Conservation (phyloP, 2,888 invertebrate genomes). For the Atherix ibis region DNA sequence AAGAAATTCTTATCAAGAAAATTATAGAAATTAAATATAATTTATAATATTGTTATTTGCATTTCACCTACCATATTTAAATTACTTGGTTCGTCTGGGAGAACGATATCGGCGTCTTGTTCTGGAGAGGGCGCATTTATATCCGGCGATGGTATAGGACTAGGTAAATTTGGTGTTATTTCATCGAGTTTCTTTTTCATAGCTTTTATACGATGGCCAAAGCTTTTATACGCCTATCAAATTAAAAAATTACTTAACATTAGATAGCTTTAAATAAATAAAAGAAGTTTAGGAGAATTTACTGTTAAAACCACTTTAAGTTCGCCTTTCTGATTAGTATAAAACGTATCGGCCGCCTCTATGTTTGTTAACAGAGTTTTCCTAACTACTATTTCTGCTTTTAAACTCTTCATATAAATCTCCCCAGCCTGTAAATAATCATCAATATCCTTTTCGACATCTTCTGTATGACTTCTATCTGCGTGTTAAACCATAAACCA, state of each 20-base stretch:
- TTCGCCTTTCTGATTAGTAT: slow-evolving; percentile 80
- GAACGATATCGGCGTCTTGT: slow-evolving; percentile 65
- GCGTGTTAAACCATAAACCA: slow-evolving; percentile 12
- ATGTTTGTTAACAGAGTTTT: slow-evolving; percentile 60
- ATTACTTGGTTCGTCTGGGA: slow-evolving; percentile 52
- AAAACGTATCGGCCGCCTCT: slow-evolving; percentile 69
- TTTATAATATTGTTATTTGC: not conserved
- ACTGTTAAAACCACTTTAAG: slow-evolving; percentile 93
- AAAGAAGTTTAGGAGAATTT: slow-evolving; percentile 31
- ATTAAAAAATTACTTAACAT: slow-evolving; percentile 1
- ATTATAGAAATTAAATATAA: not conserved
- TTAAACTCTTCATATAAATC: slow-evolving; percentile 62
- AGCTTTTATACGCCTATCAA: slow-evolving; percentile 80
- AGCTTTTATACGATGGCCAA: slow-evolving; percentile 72
- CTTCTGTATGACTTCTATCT: slow-evolving; percentile 75
- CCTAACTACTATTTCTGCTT: slow-evolving; percentile 68
- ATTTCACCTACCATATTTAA: not conserved
- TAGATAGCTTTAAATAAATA: not conserved
- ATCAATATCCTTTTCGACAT: slow-evolving; percentile 75
- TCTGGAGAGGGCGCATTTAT: slow-evolving; percentile 58
- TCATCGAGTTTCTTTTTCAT: slow-evolving; percentile 78
- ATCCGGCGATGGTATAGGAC: slow-evolving; percentile 44
- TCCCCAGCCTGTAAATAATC: slow-evolving; percentile 66
- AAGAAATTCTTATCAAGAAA: slow-evolving; percentile 20
- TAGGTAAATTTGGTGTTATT: slow-evolving; percentile 51